Evolutionary conservation across 2,888 invertebrate species (phyloP).

Genomic region (Tipula vernalis): DNA sequence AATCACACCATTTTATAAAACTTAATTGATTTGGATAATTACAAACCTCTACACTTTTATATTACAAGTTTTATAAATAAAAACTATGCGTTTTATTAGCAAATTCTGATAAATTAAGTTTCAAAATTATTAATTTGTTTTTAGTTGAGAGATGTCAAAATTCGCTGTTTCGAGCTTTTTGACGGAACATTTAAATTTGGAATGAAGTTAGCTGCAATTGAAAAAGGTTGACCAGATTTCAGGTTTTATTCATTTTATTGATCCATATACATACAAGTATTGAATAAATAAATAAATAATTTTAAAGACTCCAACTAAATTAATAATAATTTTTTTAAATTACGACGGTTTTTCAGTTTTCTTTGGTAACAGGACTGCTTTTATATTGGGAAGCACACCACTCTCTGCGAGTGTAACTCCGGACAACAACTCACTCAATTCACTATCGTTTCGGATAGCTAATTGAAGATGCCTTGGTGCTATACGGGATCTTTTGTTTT

Average conservation of each 20-base stretch:
- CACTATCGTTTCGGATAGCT: no score
- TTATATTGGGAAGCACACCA: no score
- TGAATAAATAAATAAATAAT: no score
- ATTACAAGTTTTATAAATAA: not conserved
- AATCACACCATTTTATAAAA: not conserved
- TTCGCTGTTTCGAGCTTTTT: not conserved
- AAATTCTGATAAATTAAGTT: not conserved
- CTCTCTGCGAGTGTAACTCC: no score
- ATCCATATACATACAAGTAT: no score
- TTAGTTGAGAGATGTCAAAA: not conserved
- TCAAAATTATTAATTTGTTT: not conserved
- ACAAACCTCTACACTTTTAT: not conserved
- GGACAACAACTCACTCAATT: no score
- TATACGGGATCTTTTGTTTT: slow-evolving; percentile 60
- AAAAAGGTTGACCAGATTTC: not conserved
- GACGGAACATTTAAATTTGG: not conserved
- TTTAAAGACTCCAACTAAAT: no score
- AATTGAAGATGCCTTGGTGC: slow-evolving; percentile 33
- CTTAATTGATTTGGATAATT: not conserved
- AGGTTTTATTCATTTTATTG: not conserved
- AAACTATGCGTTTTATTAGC: not conserved
- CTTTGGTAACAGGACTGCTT: no score
- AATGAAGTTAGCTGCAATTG: not conserved
- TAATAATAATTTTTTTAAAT: no score
- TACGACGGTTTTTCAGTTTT: slow-evolving; percentile 23